Evolutionary conservation across 2,888 invertebrate species (phyloP).

Genomic region (Resseliella maxima): DNA sequence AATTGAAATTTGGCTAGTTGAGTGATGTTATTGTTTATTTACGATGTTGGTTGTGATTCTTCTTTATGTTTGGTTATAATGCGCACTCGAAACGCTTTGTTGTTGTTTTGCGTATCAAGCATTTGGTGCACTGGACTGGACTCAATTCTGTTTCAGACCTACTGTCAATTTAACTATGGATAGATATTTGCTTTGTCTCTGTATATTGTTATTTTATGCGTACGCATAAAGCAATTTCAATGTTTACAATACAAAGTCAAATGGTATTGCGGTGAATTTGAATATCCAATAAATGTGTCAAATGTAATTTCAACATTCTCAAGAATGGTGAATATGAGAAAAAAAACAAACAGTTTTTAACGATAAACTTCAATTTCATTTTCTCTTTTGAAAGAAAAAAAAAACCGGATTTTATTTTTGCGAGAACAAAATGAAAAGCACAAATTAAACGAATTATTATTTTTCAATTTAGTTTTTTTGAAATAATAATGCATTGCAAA

Average conservation of each 20-base stretch:
- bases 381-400: too few species aligned
- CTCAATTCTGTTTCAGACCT: background rate
- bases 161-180: background rate
- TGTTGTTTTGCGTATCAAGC: conserved; percentile 18
- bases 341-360: background rate
- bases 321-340: too few species aligned
- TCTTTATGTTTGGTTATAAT: background rate
- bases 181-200: background rate
- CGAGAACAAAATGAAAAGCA: too few species aligned
- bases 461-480: too few species aligned
- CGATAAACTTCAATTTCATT: background rate
- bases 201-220: background rate
- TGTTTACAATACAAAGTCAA: background rate
- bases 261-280: background rate
- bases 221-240: background rate
- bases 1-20: background rate
- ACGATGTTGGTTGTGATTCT: background rate
- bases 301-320: background rate
- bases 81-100: background rate
- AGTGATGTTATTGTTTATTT: background rate
- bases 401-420: too few species aligned
- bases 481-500: too few species aligned
- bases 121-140: background rate
- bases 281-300: background rate
- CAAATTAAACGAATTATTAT: too few species aligned